Conservation (phyloP, 2,888 invertebrate species). For the Platynereis dumerilii region DNA sequence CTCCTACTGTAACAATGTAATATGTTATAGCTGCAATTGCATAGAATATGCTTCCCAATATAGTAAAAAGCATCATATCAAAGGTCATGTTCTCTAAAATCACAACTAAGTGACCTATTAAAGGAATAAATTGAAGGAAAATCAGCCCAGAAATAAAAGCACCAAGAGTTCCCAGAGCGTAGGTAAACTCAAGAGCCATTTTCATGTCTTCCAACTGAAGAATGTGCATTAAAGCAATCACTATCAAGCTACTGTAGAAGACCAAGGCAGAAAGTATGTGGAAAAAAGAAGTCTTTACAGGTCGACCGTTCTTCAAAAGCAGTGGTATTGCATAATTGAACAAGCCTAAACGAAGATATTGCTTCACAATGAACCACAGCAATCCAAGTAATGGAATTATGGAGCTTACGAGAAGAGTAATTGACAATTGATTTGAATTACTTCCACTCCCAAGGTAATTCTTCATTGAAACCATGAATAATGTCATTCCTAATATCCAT, state of each 20-base stretch:
- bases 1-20: not conserved
- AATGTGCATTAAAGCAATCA: not conserved
- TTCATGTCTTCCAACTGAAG: not conserved
- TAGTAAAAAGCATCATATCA: not conserved
- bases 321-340: too few species aligned
- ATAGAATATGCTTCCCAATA: not conserved
- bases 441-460: too few species aligned
- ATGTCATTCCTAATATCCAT: too few species aligned
- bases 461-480: too few species aligned
- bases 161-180: not conserved
- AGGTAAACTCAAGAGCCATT: not conserved
- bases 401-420: too few species aligned
- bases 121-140: constrained; percentile 1
- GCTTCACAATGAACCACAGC: too few species aligned
- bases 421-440: too few species aligned
- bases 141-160: not conserved
- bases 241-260: not conserved
- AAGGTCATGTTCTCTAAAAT: not conserved
- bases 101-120: not conserved
- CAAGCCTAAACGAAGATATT: too few species aligned
- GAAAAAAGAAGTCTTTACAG: too few species aligned
- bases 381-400: too few species aligned
- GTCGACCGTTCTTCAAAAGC: too few species aligned
- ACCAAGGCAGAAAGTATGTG: not conserved
- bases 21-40: not conserved